Conservation (phyloP, 2,888 invertebrate genomes). For the Drosophila borealis region DNA sequence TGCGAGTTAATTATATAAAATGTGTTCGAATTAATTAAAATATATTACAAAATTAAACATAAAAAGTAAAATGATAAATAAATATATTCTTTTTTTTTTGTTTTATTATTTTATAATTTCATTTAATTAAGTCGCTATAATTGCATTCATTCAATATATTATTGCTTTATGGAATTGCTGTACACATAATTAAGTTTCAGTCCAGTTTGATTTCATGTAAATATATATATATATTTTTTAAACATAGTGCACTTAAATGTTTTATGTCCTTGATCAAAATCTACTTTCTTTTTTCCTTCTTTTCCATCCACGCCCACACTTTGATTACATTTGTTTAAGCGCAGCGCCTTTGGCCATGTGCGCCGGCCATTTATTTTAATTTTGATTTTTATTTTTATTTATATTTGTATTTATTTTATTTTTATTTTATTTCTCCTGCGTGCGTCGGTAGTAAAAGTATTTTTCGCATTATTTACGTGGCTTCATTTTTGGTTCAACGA, state of each 20-base stretch:
- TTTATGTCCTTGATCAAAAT: neutral
- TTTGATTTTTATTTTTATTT: conserved; percentile 37
- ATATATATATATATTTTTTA: too few species aligned
- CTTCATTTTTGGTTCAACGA: conserved; percentile 42
- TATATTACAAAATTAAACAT: too few species aligned
- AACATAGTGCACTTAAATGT: neutral
- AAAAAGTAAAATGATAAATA: too few species aligned
- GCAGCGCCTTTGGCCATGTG: conserved; percentile 45
- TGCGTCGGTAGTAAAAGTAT: conserved; percentile 29
- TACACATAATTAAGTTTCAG: too few species aligned
- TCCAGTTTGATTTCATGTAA: too few species aligned
- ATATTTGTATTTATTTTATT: conserved; percentile 3
- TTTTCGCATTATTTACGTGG: conserved; percentile 52
- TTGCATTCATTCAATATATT: too few species aligned
- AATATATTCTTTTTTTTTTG: too few species aligned
- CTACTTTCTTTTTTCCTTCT: neutral
- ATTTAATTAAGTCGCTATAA: too few species aligned
- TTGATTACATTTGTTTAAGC: conserved; percentile 40
- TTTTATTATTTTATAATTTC: too few species aligned
- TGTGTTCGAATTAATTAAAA: too few species aligned
- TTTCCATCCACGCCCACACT: conserved; percentile 10
- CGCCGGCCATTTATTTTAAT: conserved; percentile 53
- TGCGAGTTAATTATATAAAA: too few species aligned
- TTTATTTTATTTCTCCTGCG: conserved; percentile 7
- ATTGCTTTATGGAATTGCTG: too few species aligned